phyloP scores from a whole-genome alignment of 2,113 vertebrate genomes.

The Ellobius talpinus region DNA sequence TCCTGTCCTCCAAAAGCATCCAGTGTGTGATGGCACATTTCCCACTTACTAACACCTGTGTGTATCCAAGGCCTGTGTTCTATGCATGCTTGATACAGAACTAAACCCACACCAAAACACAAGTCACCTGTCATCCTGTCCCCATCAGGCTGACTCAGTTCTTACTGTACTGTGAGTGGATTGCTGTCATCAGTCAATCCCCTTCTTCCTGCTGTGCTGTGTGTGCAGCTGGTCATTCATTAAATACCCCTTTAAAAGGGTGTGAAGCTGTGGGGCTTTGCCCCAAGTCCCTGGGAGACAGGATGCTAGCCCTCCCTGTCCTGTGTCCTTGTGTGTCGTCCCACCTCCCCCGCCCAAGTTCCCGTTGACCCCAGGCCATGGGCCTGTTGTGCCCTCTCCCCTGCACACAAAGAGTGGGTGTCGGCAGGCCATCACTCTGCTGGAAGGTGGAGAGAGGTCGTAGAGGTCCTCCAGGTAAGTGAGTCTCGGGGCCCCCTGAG shows the following conservation, averaged over 20 bases:
- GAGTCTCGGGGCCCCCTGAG: not conserved
- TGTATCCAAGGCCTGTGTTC: not conserved
- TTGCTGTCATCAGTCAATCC: too few relatives aligned
- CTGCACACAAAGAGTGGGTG: too few relatives aligned
- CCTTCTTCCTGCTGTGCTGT: rapidly evolving
- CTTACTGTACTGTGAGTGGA: not conserved
- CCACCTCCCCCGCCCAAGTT: too few relatives aligned
- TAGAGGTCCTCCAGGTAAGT: too few relatives aligned
- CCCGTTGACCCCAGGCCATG: too few relatives aligned
- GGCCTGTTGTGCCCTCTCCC: too few relatives aligned
- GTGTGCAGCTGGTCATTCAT: not conserved
- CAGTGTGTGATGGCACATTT: rapidly evolving
- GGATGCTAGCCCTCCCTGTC: not conserved
- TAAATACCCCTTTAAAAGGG: not conserved
- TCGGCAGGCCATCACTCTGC: too few relatives aligned
- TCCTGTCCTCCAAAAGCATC: not conserved
- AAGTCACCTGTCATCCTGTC: not conserved
- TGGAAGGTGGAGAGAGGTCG: too few relatives aligned
- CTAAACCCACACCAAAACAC: not conserved
- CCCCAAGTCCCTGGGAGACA: not conserved
- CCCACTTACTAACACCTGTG: rapidly evolving
- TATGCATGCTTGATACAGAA: not conserved
- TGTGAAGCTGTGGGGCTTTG: rapidly evolving
- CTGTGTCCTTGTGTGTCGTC: too few relatives aligned
- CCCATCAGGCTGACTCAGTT: not conserved